Evolutionary conservation across 2,888 invertebrate genomes (phyloP), one percentile per base, ranked within the genome.

Genomic region (Bibio marci): DNA sequence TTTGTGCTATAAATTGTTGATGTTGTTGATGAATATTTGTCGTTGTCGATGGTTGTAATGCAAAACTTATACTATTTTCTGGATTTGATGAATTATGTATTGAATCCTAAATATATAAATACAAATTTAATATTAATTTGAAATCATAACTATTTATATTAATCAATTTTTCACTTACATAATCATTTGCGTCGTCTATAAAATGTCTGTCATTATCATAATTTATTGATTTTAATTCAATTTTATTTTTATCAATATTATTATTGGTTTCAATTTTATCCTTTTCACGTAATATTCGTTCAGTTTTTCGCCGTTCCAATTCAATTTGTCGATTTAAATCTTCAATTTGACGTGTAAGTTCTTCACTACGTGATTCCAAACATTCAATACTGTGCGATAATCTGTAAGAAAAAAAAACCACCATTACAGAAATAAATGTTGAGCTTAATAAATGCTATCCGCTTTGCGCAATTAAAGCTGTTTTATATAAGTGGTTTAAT

Each of bases 361-460:
- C 90, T 52, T 90, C 90, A 57, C 79, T 77, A 56, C 80, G 80
- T 33, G 70, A 59, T 60, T 92, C 91, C 51, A 91, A 65, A 25
- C 71, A 70, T 57, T 88, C 86, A 48, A 87, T 76, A 49, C 73
- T 82, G 44, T 71, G 64, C 51, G 76, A 74, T 53, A 87, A 68
- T 47, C 78, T 80, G 63, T 25, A 52, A 48, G 35, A 44, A 43
- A 39, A 37, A 38, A 27, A 27, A 30, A 34, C 25, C 13, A 27
- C 18, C 15, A 28, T n/a, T n/a, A n/a, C n/a, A n/a, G n/a, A n/a
- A n/a, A n/a, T n/a, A n/a, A n/a, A n/a, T n/a, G n/a, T n/a, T n/a
- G n/a, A n/a, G n/a, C n/a, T n/a, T n/a, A n/a, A n/a, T n/a, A n/a
- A n/a, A n/a, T n/a, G n/a, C n/a, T n/a, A n/a, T n/a, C n/a, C n/a